Conservation (phyloP, 2,797 vertebrate species). For the Novumbra hubbsi region DNA sequence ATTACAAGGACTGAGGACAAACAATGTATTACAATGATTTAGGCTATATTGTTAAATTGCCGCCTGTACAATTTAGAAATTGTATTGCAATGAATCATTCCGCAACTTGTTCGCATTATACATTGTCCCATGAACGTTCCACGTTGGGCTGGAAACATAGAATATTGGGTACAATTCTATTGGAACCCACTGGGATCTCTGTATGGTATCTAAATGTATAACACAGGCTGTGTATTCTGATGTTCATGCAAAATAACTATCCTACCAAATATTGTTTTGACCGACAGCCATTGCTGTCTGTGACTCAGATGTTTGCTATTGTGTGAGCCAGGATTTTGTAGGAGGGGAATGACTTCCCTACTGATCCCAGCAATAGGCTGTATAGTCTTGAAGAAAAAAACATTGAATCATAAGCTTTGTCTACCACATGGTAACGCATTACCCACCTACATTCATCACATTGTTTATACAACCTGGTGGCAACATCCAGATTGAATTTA, state of each 20-base stretch:
- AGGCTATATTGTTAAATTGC: neutral
- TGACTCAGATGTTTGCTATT: neutral
- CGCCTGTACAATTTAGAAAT: neutral
- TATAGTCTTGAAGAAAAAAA: too few relatives aligned
- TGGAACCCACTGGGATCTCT: neutral
- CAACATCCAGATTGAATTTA: too few relatives aligned
- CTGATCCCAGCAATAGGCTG: neutral
- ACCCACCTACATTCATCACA: neutral
- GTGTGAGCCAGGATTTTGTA: neutral
- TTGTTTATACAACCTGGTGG: neutral
- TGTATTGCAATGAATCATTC: neutral
- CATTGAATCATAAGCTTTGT: too few relatives aligned
- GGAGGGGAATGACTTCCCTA: neutral
- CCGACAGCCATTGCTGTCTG: neutral
- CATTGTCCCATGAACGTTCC: neutral
- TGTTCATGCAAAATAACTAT: neutral
- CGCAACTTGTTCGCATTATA: neutral
- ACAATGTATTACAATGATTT: conserved; percentile 15
- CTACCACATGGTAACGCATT: too few relatives aligned
- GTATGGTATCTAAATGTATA: neutral
- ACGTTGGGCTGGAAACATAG: neutral
- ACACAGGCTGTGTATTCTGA: neutral
- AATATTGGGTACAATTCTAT: neutral
- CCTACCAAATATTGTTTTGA: neutral
- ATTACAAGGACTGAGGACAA: conserved; percentile 34